These are phyloP conservation scores for Clarias magur DNA, from an alignment of 2,113 vertebrate genomes.

Conservation along the genomic window DNA sequence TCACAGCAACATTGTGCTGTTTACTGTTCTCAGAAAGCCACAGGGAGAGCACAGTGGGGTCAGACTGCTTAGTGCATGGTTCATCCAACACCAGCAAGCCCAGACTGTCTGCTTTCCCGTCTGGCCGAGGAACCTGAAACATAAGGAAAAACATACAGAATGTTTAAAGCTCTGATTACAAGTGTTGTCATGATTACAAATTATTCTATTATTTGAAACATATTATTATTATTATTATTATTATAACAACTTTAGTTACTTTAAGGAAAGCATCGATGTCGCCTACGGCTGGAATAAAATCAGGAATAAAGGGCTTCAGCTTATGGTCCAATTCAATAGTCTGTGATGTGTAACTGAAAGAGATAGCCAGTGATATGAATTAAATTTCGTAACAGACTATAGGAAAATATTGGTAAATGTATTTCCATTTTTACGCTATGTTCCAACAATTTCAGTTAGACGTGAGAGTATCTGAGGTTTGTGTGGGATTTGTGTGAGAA, in stretches of 20 bases:
- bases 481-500: background rate
- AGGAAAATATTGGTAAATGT: background rate
- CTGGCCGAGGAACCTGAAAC: constrained; percentile 84
- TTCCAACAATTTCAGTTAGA: background rate
- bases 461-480: background rate
- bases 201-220: background rate
- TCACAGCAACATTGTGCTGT: constrained; percentile 83
- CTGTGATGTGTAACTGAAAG: constrained; percentile 84
- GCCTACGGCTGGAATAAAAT: constrained; percentile 94
- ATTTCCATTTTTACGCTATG: background rate
- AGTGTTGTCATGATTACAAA: background rate
- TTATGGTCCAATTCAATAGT: constrained; percentile 85
- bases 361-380: background rate
- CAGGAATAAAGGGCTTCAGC: constrained; percentile 94
- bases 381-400: background rate
- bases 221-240: background rate
- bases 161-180: background rate
- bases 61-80: constrained; percentile 90
- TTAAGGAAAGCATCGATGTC: constrained; percentile 98
- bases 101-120: constrained; percentile 81
- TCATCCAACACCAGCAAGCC: constrained; percentile 90
- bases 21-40: constrained; percentile 93
- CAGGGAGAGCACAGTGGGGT: constrained; percentile 89
- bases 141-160: background rate
- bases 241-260: constrained; percentile 65